Evolutionary conservation across 2,888 invertebrate species (phyloP).

Genomic region (Tipula lateralis): DNA sequence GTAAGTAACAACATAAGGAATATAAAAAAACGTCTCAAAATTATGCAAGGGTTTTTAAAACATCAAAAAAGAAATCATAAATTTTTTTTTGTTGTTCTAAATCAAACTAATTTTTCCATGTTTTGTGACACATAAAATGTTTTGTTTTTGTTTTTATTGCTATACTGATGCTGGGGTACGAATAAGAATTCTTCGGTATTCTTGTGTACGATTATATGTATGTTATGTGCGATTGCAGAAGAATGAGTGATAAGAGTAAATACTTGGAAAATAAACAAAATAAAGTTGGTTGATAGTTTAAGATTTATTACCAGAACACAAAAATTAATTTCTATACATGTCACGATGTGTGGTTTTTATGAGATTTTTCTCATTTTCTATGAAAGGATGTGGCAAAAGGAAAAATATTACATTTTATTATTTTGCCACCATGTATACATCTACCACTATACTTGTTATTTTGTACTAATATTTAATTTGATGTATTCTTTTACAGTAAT

Average conservation of each 20-base stretch:
- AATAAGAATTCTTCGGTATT: neutral
- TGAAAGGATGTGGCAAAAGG: neutral
- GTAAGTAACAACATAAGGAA: neutral
- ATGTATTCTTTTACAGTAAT: neutral
- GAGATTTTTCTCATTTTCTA: neutral
- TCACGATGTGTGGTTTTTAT: slow-evolving; percentile 24
- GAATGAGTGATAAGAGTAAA: neutral
- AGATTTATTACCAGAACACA: neutral
- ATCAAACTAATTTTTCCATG: neutral
- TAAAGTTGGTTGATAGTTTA: slow-evolving; percentile 13
- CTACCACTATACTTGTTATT: neutral
- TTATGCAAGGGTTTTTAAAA: neutral
- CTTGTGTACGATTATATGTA: neutral
- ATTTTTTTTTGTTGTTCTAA: neutral
- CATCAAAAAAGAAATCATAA: neutral
- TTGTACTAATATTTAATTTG: neutral
- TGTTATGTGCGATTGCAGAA: neutral
- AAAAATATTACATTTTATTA: neutral
- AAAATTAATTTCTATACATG: slow-evolving; percentile 19
- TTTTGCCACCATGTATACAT: neutral
- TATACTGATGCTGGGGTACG: neutral
- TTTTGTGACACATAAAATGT: neutral
- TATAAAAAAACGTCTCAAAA: neutral
- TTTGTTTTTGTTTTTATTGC: too few species aligned
- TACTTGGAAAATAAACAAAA: neutral